phyloP scores from a whole-genome alignment of 2,888 invertebrate genomes.

The Hyposoter dolosus region DNA sequence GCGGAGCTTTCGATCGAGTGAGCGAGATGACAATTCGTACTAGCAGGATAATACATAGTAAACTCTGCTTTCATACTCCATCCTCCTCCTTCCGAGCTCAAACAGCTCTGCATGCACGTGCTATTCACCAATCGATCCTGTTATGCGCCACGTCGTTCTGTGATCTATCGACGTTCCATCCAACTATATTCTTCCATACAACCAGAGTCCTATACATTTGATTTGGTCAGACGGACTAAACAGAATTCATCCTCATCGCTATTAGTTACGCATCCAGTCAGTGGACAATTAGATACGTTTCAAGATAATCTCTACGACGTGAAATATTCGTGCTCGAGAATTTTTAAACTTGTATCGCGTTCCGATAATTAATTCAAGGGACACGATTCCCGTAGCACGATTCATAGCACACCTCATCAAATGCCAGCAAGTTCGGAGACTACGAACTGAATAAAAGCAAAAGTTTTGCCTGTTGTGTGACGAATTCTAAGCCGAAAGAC shows the following conservation, averaged over 20 bases:
- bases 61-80: conserved; percentile 29
- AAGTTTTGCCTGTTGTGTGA: conserved; percentile 1
- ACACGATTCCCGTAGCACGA: neutral
- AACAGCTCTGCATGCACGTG: conserved; percentile 59
- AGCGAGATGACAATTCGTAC: conserved; percentile 62
- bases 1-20: conserved; percentile 43
- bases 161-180: conserved; percentile 75
- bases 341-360: neutral
- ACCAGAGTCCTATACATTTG: conserved; percentile 13
- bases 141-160: conserved; percentile 75
- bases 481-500: conserved; percentile 23
- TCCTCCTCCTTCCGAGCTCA: conserved; percentile 28
- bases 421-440: neutral
- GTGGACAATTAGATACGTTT: neutral
- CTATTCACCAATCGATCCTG: conserved; percentile 73
- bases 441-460: neutral
- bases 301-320: neutral
- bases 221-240: conserved; percentile 23
- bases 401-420: too few relatives aligned
- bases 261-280: conserved; percentile 18
- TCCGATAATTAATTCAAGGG: neutral
- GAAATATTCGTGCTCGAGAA: neutral
- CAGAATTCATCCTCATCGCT: conserved; percentile 34
- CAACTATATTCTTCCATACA: conserved; percentile 51
- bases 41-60: conserved; percentile 45